Evolutionary conservation across 2,797 vertebrate genomes (phyloP), one percentile per base, ranked within the genome.

Genomic region (Parambassis ranga): DNA sequence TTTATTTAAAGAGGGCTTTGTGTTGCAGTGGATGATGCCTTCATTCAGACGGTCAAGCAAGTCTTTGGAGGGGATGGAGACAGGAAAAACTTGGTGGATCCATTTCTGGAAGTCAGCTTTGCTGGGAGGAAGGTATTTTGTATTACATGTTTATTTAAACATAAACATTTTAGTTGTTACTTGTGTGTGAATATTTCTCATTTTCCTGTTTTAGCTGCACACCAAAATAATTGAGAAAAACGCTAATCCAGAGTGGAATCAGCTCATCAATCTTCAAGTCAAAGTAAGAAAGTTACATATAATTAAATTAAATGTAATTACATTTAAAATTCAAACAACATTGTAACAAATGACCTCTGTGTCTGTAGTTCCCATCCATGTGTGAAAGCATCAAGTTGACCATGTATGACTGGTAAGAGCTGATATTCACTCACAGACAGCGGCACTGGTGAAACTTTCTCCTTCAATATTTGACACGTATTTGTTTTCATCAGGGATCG

Each of bases 161-260:
- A 32, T 19, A 5, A 2, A 2, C 11, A 1, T 5, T 27, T 42
- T 46, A 9, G 24, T 28, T 33, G 1, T 11, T 8, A n/a, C 4
- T 53, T n/a, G n/a, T n/a, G 0, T 33, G 1, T 62, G 3, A 26
- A 16, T 35, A 10, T 26, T 57, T 3, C 13, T 47, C 13, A 24
- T 53, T 42, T 52, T 46, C 37, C 75, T 67, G 22, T 71, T 74
- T 50, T 27, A 99, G 98, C 82, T 96, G 16, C 92, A 92, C 78
- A 99, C 96, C 73, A 95, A 92, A 86, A 91, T 93, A 74, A 93
- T 98, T 53, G 95, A 98, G 87, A 96, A 92, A 91, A 98, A 97
- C 81, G 96, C 97, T 6, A 99, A 99, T 71, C 98, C 98, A 3
- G 96, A 98, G 82, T 99, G 97, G 96, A 98, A 98, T 85, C 95